These are phyloP conservation scores for Hypothenemus hampei DNA, from an alignment of 1,140 invertebrate species.

Conservation along the genomic window DNA sequence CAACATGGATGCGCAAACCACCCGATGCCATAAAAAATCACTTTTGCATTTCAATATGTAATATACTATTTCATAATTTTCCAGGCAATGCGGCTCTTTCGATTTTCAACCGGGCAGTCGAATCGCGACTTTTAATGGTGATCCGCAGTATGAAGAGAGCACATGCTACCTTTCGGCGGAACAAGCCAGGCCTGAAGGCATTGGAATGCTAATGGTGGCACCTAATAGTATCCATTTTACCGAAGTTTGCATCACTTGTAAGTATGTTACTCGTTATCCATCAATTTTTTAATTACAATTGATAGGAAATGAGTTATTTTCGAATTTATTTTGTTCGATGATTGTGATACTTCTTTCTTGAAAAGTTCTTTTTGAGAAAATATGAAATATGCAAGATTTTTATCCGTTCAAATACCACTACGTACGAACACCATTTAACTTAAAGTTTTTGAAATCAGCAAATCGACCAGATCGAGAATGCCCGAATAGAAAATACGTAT, in stretches of 20 bases:
- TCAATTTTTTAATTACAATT: neutral
- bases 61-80: too few species aligned
- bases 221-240: conserved; percentile 84
- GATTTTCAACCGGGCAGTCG: conserved; percentile 85
- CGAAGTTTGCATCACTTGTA: conserved; percentile 84
- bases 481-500: conserved; percentile 78
- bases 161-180: conserved; percentile 83
- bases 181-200: conserved; percentile 77
- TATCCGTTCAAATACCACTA: too few species aligned
- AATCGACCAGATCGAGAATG: conserved; percentile 81
- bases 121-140: conserved; percentile 73
- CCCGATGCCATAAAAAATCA: too few species aligned
- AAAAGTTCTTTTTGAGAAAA: too few species aligned
- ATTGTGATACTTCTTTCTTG: too few species aligned
- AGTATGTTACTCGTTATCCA: conserved; percentile 46
- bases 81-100: conserved; percentile 73
- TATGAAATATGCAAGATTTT: too few species aligned
- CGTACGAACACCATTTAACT: too few species aligned
- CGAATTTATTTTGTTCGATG: too few species aligned
- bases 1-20: too few species aligned
- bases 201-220: conserved; percentile 76
- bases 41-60: too few species aligned
- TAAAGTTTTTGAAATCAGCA: too few species aligned
- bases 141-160: conserved; percentile 83
- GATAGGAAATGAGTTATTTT: too few species aligned